A percentile compares a stretch with the other conserved stretches of the same genome.
phyloP scores from a whole-genome alignment of 2,797 vertebrate genomes.

The Sciurus vulgaris region DNA sequence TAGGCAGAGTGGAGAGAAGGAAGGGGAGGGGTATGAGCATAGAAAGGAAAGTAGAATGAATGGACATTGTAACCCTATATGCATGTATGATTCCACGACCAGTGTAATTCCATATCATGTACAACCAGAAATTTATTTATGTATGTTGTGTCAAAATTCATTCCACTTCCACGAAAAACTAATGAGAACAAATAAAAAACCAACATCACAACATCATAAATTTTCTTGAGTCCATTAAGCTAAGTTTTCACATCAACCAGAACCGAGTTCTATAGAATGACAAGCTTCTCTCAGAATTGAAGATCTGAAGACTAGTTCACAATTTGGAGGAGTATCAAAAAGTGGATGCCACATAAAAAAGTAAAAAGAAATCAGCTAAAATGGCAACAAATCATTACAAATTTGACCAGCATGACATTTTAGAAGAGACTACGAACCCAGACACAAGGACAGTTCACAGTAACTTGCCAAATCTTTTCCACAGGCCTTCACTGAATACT shows the following conservation, averaged over 20 bases:
- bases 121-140: too few species aligned
- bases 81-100: too few species aligned
- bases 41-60: too few species aligned
- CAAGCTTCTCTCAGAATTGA: background rate
- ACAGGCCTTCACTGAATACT: rapidly evolving
- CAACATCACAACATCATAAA: background rate
- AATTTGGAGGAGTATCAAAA: background rate
- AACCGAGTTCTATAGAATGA: background rate
- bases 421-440: background rate
- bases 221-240: background rate
- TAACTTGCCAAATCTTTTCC: background rate
- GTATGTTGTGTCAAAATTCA: too few species aligned
- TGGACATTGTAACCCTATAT: too few species aligned
- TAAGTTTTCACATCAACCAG: background rate
- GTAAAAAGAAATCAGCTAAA: background rate
- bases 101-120: too few species aligned
- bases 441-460: background rate
- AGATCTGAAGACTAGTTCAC: background rate
- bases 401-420: background rate
- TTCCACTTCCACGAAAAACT: too few species aligned
- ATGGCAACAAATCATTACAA: background rate
- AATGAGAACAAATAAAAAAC: background rate
- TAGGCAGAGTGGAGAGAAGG: too few species aligned
- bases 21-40: too few species aligned
- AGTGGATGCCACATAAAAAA: background rate